These are phyloP conservation scores for Tenualosa ilisha DNA, from an alignment of 2,797 vertebrate genomes.

Conservation along the genomic window DNA sequence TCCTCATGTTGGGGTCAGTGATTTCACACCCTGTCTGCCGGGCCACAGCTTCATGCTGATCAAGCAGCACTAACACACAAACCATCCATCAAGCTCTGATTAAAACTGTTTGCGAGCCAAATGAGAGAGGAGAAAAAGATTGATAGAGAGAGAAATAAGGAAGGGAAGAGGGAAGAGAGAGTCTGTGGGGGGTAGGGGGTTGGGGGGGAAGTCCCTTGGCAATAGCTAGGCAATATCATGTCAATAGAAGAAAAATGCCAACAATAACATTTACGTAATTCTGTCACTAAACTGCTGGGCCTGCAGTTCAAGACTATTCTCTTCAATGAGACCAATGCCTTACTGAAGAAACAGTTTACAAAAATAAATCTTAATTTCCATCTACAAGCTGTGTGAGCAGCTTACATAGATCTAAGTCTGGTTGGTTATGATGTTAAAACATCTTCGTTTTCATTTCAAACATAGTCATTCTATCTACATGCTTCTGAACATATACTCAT, in stretches of 20 bases:
- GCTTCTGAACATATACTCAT: neutral
- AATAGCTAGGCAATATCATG: neutral
- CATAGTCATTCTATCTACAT: neutral
- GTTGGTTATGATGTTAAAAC: neutral
- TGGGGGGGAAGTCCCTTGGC: neutral
- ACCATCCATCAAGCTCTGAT: slow-evolving; percentile 9
- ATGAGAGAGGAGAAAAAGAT: neutral
- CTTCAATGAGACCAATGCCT: neutral
- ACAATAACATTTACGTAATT: neutral
- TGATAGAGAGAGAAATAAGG: neutral
- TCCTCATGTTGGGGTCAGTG: neutral
- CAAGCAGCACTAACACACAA: neutral
- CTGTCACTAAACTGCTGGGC: slow-evolving; percentile 3
- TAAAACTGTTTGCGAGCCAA: neutral
- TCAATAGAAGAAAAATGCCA: slow-evolving; percentile 8
- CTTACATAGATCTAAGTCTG: neutral
- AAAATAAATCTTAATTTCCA: neutral
- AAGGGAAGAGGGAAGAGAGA: too few relatives aligned
- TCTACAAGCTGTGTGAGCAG: neutral
- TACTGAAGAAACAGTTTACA: neutral
- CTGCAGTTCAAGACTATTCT: neutral
- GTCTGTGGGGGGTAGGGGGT: neutral
- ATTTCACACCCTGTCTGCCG: neutral
- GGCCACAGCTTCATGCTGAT: neutral
- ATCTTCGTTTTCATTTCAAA: neutral